Evolutionary conservation across 1,140 invertebrate species (phyloP).

Genomic region (Drosophila ambigua): DNA sequence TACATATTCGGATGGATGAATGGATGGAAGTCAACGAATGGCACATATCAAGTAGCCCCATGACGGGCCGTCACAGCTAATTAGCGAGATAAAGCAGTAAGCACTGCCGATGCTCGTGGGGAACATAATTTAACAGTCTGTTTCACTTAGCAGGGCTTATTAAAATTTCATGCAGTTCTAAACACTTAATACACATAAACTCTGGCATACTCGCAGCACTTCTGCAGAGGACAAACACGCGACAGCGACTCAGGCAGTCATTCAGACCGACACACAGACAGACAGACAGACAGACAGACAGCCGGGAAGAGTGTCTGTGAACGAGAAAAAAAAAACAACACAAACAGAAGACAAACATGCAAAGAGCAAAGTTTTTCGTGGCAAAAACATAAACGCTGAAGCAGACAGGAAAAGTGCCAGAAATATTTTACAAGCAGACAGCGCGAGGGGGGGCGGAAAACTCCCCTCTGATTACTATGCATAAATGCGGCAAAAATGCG

Average conservation of each 20-base stretch:
- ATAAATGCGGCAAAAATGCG: conserved; percentile 63
- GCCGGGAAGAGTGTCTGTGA: conserved; percentile 1
- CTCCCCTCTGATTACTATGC: conserved; percentile 45
- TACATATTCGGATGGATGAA: conserved; percentile 28
- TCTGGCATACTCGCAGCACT: background rate
- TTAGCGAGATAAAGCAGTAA: conserved; percentile 53
- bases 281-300: background rate
- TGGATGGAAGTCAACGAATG: conserved; percentile 21
- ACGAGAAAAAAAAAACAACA: conserved; percentile 20
- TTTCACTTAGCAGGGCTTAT: conserved; percentile 65
- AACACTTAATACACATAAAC: conserved; percentile 45
- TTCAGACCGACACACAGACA: too few species aligned
- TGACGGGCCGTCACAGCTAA: conserved; percentile 41
- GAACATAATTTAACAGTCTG: conserved; percentile 59
- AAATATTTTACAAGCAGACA: conserved; percentile 46
- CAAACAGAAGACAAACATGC: conserved; percentile 51
- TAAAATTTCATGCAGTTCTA: conserved; percentile 71
- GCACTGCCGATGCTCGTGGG: conserved; percentile 14
- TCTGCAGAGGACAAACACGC: conserved; percentile 24
- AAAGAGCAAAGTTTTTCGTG: conserved; percentile 40
- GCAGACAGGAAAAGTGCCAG: conserved; percentile 38
- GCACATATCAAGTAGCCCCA: conserved; percentile 51
- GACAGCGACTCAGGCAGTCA: conserved; percentile 28
- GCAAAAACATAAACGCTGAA: conserved; percentile 42
- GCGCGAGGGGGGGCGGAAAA: conserved; percentile 14